Base-by-base conservation (phyloP, 2,888 invertebrate genomes). In the Parasteatoda lunata region DNA sequence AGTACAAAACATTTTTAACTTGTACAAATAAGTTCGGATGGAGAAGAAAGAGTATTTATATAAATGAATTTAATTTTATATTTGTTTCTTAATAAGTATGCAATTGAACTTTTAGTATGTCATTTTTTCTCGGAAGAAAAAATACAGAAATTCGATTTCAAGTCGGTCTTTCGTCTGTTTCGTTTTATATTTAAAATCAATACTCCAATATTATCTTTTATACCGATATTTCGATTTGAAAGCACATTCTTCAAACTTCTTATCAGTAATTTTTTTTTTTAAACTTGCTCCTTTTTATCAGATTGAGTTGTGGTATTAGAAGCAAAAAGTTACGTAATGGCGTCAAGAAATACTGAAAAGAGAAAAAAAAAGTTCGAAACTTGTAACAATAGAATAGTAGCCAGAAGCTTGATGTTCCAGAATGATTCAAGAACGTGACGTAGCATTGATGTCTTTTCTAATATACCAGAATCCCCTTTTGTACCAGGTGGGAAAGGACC, bases 401-500 rank as follows among this genome's bases (percentile, higher is more conserved):
- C 59, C 4, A 59, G 11, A 8, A 59, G n/a, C n/a, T n/a, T n/a
- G n/a, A 8, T 13, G 59, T 59, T 8, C 9, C 59, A 13, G 59
- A 59, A 13, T 9, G 59, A 59, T 59, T 9, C 59, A 59, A 59
- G 59, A 59, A 59, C 59, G 59, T 59, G 59, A 59, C 59, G 59
- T 59, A n/a, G 59, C 59, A 59, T 59, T n/a, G n/a, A 59, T 13
- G 59, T 59, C n/a, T n/a, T 13, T 8, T n/a, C 9, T 59, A 59
- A 59, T 59, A 59, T n/a, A 7, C 59, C n/a, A 59, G 59, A 59
- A 59, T 59, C 52, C 48, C 15, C 13, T 73, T 64, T 59, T 66
- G 15, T 48, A 51, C 84, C 84, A 84, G 84, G 77, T 84, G 84
- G 84, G 48, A 51, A n/a, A 13, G 47, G 69, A 47, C 48, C 73